Evolutionary conservation across 2,888 invertebrate genomes (phyloP), one percentile per base, ranked within the genome.

Genomic region (Patella depressa): DNA sequence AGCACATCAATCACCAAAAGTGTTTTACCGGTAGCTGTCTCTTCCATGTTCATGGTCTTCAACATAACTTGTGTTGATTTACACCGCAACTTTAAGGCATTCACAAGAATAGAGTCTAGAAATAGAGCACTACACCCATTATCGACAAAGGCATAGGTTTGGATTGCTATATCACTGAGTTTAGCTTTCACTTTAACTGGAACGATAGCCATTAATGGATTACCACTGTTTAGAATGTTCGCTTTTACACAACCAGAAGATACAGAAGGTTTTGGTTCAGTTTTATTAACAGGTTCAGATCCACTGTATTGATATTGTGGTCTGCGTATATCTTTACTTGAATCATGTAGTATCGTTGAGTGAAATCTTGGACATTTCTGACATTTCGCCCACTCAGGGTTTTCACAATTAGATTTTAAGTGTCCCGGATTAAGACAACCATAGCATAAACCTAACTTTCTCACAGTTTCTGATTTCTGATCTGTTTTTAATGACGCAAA

Each of bases 101-200:
- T 19, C n/a, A 19, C 24, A 11, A 65, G 19, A 4, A 19, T 19
- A 15, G 17, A 9, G 17, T 2, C 59, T 17, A n/a, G n/a, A 59
- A 59, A 59, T 59, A 59, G 9, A 9, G 59, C 15, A 3, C 59
- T 59, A 59, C 15, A 59, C 15, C n/a, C 59, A 59, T 59, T 59
- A 19, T 59, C 59, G 19, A 59, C 59, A n/a, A 59, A 59, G 59
- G 59, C 59, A n/a, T 59, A 59, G 17, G 59, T 59, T 17, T 65
- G 7, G 2, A 65, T 1, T 2, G 5, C 2, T 4, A 34, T 7
- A 34, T 34, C 34, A 65, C 11, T 15, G 15, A 7, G 19, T 11
- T 65, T 65, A 34, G 34, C 34, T 12, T 12, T 65, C 3, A 19
- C 7, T 19, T 19, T 65, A 0, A 65, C 65, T 4, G 65, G 59